These are phyloP conservation scores for Cataglyphis altisquamis DNA, from an alignment of 2,888 invertebrate species.

Conservation along the genomic window DNA sequence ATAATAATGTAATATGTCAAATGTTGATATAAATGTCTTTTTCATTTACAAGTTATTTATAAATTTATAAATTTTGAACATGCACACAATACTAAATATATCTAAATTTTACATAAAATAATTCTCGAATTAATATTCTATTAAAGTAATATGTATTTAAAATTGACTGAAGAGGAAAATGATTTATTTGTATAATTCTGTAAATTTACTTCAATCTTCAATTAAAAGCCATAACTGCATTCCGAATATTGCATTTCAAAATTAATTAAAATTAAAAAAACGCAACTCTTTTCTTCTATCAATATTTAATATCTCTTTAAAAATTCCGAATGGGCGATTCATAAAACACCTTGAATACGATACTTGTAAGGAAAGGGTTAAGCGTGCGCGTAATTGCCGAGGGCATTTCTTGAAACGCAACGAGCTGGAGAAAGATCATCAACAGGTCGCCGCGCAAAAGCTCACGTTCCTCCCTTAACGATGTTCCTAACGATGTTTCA, in stretches of 20 bases:
- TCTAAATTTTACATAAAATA: neutral
- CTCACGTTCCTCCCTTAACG: conserved; percentile 10
- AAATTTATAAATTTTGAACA: neutral
- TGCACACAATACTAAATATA: neutral
- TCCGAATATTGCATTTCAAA: neutral
- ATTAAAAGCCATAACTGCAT: neutral
- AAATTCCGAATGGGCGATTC: too few species aligned
- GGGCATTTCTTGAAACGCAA: conserved; percentile 48
- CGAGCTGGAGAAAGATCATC: conserved; percentile 61
- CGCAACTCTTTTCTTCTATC: neutral
- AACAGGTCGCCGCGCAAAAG: conserved; percentile 67
- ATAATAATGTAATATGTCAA: neutral
- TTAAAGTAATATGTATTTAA: neutral
- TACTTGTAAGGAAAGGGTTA: neutral
- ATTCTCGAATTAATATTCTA: neutral
- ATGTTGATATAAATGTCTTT: neutral
- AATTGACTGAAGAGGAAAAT: neutral
- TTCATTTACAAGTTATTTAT: neutral
- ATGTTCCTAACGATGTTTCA: conserved; percentile 29
- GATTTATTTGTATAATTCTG: neutral
- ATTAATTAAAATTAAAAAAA: neutral
- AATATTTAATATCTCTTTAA: neutral
- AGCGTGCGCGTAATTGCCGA: conserved; percentile 21
- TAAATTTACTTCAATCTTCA: neutral
- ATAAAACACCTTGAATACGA: neutral